These are phyloP conservation scores for Oceanodroma tethys DNA, from an alignment of 2,113 vertebrate species.

Conservation along the genomic window DNA sequence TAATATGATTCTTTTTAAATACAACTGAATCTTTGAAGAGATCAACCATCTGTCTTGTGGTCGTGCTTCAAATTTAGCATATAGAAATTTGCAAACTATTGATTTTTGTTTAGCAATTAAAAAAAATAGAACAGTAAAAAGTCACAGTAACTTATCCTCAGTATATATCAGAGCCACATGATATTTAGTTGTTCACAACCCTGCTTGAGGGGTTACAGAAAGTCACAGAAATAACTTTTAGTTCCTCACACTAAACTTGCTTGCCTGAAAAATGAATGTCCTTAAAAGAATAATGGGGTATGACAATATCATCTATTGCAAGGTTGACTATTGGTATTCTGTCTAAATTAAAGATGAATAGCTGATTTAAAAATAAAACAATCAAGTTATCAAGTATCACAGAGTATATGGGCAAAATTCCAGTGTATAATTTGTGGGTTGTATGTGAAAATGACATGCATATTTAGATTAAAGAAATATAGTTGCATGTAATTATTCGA, in stretches of 20 bases:
- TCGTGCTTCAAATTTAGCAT: neutral
- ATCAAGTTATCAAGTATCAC: neutral
- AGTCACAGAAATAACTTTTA: slow-evolving; percentile 42
- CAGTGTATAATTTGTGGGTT: neutral
- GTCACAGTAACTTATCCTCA: slow-evolving; percentile 25
- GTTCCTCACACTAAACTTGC: slow-evolving; percentile 56
- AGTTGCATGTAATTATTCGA: neutral
- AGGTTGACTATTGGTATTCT: neutral
- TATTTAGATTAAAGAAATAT: neutral
- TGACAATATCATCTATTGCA: neutral
- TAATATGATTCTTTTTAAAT: neutral
- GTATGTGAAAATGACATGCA: neutral
- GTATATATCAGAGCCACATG: slow-evolving; percentile 64
- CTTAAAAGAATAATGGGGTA: neutral
- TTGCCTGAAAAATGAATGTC: neutral
- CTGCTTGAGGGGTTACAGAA: slow-evolving; percentile 50
- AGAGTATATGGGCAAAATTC: neutral
- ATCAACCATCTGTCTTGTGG: neutral
- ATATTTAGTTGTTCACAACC: slow-evolving; percentile 73
- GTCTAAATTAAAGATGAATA: neutral
- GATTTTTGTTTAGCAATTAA: neutral
- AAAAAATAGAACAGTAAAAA: slow-evolving; percentile 49
- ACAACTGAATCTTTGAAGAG: neutral
- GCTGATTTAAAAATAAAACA: neutral
- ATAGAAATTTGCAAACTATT: neutral